Conservation (phyloP, 2,797 vertebrate species). For the Gymnothorax reevesii region DNA sequence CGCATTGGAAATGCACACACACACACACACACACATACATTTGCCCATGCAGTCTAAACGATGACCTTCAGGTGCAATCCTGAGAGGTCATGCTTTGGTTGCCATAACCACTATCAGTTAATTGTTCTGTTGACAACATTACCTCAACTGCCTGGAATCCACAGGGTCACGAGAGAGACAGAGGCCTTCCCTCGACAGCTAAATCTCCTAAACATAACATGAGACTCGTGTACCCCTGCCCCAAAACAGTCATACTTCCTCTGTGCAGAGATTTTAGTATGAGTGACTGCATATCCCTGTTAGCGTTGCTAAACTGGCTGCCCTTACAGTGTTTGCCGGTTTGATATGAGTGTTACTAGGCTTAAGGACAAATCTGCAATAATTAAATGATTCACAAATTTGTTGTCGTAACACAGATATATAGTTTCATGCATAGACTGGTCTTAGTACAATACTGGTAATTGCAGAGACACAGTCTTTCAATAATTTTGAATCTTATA, state of each 20-base stretch:
- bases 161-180: slow-evolving; percentile 73
- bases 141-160: slow-evolving; percentile 77
- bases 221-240: slow-evolving; percentile 14
- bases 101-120: slow-evolving; percentile 74
- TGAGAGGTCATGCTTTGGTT: slow-evolving; percentile 75
- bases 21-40: not conserved
- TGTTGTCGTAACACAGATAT: not conserved
- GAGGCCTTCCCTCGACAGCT: slow-evolving; percentile 68
- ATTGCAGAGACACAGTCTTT: not conserved
- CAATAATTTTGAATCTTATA: not conserved
- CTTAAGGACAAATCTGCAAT: too few species aligned
- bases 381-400: not conserved
- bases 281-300: not conserved
- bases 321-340: too few species aligned
- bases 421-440: too few species aligned
- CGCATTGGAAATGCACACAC: not conserved
- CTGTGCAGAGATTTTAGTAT: not conserved
- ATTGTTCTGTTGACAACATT: slow-evolving; percentile 68
- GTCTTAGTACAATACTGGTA: not conserved
- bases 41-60: slow-evolving; percentile 47
- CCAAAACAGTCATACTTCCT: not conserved
- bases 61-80: slow-evolving; percentile 77
- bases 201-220: slow-evolving; percentile 63
- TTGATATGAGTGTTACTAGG: too few species aligned
- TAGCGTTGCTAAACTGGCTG: too few species aligned